Conservation (phyloP, 2,797 vertebrate species). For the Molossus alvarezi region DNA sequence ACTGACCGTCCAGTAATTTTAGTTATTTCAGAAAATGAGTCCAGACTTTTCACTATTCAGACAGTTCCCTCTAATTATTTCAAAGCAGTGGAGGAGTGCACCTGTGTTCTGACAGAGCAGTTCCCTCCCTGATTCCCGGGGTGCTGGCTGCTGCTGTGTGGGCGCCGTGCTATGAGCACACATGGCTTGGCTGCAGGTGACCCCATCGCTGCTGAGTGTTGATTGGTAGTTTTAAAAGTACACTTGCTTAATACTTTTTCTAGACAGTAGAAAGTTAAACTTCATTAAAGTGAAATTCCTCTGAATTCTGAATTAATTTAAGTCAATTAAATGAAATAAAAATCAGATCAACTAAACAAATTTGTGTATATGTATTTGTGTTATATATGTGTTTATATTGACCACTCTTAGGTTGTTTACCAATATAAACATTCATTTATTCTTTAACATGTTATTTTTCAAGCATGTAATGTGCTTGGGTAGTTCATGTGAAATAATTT, state of each 20-base stretch:
- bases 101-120: too few relatives aligned
- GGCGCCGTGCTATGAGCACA: too few relatives aligned
- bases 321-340: slow-evolving; percentile 6
- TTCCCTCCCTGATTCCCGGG: background rate
- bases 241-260: background rate
- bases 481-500: background rate
- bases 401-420: background rate
- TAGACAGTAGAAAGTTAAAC: background rate
- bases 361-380: background rate
- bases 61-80: background rate
- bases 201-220: background rate
- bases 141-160: background rate
- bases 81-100: background rate
- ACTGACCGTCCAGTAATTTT: too few relatives aligned
- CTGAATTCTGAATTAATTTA: slow-evolving; percentile 52
- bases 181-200: too few relatives aligned
- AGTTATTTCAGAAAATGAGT: background rate
- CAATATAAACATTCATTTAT: background rate
- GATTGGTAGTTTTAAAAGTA: background rate
- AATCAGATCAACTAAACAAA: background rate
- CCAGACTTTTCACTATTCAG: background rate
- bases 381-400: accelerated
- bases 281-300: slow-evolving; percentile 11
- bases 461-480: background rate
- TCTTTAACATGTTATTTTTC: background rate